Percentiles rank a stretch among this genome's conserved stretches.
phyloP scores from a whole-genome alignment of 1,140 invertebrate genomes.

The Anthonomus grandis region DNA sequence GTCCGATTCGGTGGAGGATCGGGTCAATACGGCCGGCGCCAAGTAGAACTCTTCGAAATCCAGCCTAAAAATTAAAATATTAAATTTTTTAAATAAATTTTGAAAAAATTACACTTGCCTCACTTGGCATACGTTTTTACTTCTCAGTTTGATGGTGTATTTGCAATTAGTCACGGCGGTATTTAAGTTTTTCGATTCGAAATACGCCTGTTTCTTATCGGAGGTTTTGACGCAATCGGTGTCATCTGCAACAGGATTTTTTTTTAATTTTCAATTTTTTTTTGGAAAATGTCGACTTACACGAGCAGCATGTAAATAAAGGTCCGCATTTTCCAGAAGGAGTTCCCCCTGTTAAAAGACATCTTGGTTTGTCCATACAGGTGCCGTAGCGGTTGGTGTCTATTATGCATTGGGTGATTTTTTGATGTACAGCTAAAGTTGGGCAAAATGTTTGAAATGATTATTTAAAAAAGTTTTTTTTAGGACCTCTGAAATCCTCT shows the following conservation, averaged over 20 bases:
- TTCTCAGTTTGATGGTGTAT: slow-evolving; percentile 34
- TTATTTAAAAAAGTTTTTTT: no score
- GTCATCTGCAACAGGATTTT: slow-evolving; percentile 31
- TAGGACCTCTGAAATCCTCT: no score
- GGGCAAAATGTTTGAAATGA: no score
- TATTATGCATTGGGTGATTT: slow-evolving; percentile 23
- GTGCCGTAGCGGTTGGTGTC: slow-evolving; percentile 16
- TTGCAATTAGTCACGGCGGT: slow-evolving; percentile 19
- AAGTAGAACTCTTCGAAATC: slow-evolving; percentile 36
- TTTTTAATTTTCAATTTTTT: no score
- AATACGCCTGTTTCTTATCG: slow-evolving; percentile 34
- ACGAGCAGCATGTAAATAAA: slow-evolving; percentile 38
- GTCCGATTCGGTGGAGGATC: background rate
- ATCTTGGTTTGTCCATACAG: slow-evolving; percentile 33
- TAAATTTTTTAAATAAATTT: no score
- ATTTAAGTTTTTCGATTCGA: slow-evolving; percentile 22
- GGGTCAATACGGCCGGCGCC: slow-evolving; percentile 7
- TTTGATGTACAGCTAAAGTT: slow-evolving; percentile 13
- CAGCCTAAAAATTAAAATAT: slow-evolving; percentile 28
- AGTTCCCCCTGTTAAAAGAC: slow-evolving; percentile 32
- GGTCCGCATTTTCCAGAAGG: slow-evolving; percentile 32
- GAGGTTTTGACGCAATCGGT: slow-evolving; percentile 32
- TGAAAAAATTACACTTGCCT: no score
- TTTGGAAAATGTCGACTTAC: no score
- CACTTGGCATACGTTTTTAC: slow-evolving; percentile 42